Evolutionary conservation across 2,113 vertebrate genomes (phyloP).

Genomic region (Peromyscus maniculatus): DNA sequence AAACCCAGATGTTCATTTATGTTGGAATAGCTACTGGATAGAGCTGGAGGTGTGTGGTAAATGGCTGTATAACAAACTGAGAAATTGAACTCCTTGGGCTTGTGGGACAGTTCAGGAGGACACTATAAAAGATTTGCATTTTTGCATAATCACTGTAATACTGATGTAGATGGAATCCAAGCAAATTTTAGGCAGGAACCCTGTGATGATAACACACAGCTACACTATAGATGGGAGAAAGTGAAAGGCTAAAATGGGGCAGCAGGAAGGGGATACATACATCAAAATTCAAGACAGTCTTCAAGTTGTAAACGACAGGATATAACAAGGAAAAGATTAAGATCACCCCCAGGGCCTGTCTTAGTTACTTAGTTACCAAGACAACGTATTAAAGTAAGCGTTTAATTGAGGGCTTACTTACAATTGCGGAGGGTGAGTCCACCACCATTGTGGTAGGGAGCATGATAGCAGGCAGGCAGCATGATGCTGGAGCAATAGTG

Average conservation of each 20-base stretch:
- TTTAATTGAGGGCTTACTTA: background rate
- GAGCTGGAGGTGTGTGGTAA: background rate
- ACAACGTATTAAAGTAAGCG: background rate
- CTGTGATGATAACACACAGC: background rate
- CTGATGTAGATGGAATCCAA: background rate
- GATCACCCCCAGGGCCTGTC: background rate
- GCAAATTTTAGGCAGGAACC: background rate
- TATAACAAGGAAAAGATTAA: background rate
- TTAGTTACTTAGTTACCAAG: background rate
- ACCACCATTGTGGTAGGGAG: background rate
- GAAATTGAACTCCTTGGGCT: background rate
- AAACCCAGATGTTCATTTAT: background rate
- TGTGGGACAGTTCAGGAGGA: background rate
- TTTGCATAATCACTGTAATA: background rate
- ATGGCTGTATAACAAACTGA: background rate
- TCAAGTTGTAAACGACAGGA: background rate
- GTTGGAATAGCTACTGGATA: background rate
- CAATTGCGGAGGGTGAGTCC: background rate
- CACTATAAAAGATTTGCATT: background rate
- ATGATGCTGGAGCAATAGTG: background rate
- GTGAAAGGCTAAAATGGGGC: no score
- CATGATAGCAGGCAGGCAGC: background rate
- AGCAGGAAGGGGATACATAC: background rate
- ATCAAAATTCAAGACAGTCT: background rate
- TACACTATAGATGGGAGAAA: conserved; percentile 9